These are phyloP conservation scores for Andrena camellia DNA, from an alignment of 2,888 invertebrate genomes.

Conservation along the genomic window DNA sequence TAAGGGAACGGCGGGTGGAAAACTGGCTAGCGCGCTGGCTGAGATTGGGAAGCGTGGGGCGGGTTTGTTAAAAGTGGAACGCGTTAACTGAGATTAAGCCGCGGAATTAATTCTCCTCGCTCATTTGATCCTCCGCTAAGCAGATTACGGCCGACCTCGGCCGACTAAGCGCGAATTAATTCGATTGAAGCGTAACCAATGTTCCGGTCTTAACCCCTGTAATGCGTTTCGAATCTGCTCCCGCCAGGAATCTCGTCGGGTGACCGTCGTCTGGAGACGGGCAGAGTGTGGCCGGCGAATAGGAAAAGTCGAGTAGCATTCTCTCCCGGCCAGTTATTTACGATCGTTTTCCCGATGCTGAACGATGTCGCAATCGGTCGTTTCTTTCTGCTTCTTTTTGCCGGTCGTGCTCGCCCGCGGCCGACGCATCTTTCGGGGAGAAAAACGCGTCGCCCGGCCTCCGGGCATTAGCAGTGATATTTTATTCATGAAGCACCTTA, in stretches of 20 bases:
- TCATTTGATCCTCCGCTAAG: constrained; percentile 47
- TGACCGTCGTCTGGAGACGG: constrained; percentile 21
- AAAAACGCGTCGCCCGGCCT: constrained; percentile 83
- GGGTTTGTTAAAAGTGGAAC: constrained; percentile 6
- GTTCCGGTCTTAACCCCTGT: constrained; percentile 2
- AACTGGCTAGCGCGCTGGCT: not conserved
- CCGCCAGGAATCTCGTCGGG: not conserved
- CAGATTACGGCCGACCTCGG: constrained; percentile 41
- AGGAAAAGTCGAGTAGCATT: constrained; percentile 3
- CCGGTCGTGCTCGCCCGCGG: constrained; percentile 69
- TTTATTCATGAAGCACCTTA: constrained; percentile 85
- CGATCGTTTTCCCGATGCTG: constrained; percentile 78
- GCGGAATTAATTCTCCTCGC: constrained; percentile 42
- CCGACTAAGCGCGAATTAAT: constrained; percentile 38
- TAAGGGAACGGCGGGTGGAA: not conserved
- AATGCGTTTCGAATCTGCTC: not conserved
- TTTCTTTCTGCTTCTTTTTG: constrained; percentile 67
- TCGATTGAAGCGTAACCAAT: constrained; percentile 51
- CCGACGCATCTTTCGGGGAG: constrained; percentile 77
- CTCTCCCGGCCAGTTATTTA: constrained; percentile 75
- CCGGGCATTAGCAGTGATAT: constrained; percentile 84
- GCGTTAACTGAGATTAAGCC: constrained; percentile 39
- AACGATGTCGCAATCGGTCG: constrained; percentile 78
- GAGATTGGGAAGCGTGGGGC: not conserved
- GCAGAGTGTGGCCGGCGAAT: constrained; percentile 17